Conservation (phyloP, 2,113 vertebrate species). For the Peromyscus californicus region DNA sequence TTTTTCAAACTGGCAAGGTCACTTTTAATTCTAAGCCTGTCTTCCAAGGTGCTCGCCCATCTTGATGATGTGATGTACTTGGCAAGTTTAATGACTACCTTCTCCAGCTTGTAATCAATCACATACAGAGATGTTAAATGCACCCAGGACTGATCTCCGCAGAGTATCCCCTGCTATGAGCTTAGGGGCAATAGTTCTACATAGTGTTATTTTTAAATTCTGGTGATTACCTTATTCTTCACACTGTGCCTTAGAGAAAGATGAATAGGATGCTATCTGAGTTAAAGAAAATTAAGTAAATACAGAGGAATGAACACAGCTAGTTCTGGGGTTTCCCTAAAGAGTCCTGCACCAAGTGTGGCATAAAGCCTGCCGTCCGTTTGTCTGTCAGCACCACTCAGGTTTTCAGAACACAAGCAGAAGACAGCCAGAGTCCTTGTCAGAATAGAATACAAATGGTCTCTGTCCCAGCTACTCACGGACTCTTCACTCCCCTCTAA, state of each 20-base stretch:
- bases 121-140: slow-evolving; percentile 75
- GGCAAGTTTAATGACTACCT: slow-evolving; percentile 80
- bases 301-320: background rate
- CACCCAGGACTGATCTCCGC: slow-evolving; percentile 25
- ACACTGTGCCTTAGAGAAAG: slow-evolving; percentile 21
- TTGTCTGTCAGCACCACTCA: background rate
- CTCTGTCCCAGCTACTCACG: background rate
- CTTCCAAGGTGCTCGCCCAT: slow-evolving; percentile 73
- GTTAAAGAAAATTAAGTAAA: slow-evolving; percentile 60
- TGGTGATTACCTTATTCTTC: slow-evolving; percentile 66
- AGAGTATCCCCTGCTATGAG: slow-evolving; percentile 52
- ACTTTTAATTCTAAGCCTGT: slow-evolving; percentile 80
- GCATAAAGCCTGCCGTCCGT: background rate
- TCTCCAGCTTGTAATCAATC: slow-evolving; percentile 78
- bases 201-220: slow-evolving; percentile 73
- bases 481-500: background rate
- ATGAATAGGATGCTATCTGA: slow-evolving; percentile 6
- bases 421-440: background rate
- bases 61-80: slow-evolving; percentile 74
- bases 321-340: background rate
- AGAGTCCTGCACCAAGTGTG: background rate
- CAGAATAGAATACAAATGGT: background rate
- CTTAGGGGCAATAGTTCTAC: slow-evolving; percentile 14
- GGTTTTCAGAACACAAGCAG: background rate
- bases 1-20: slow-evolving; percentile 81